Base-by-base conservation (phyloP, 2,113 vertebrate species). In the Xiphophorus maculatus region DNA sequence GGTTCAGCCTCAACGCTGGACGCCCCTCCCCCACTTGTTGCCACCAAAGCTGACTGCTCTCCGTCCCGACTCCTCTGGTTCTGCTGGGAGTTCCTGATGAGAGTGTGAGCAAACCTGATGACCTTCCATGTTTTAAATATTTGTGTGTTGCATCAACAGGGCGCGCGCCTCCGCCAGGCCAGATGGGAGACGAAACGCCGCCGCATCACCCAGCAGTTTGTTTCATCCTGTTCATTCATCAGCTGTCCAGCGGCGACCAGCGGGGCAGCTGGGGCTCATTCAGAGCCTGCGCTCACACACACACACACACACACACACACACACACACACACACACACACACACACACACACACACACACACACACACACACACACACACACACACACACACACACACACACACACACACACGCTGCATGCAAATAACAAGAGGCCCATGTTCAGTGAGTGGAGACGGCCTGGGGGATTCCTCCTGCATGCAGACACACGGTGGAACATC, bases 211-310 rank as follows among this genome's bases (percentile, higher is more conserved):
- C 72, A 35, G 68, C 85, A 83, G 91, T 92, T 94, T 91, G 90
- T 92, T 91, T 90, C 78, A 89, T 90, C 82, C 77, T 84, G 72
- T 79, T 86, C 84, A 88, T 91, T 84, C 80, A 86, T 92, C 90
- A 92, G 85, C 88, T 88, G 86, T 88, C 86, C 78, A 71, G 48
- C 63, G 69, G 73, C 81, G 87, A 90, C 77, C 86, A 74, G 70
- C 77, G 71, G 71, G 73, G 86, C 89, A 92, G 90, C 90, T 91
- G 83, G 76, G 88, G 79, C 85, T 90, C 88, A 91, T 93, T 87
- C 78, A 91, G 87, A 88, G 87, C 81, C 74, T 80, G 64, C 19
- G 51, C 75, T 13, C 70, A 44, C 63, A 69, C 44, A 74, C 35
- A 69, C 54, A 76, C 42, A 75, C 60, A 69, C 25, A 33, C 54